Evolutionary conservation across 2,888 invertebrate genomes (phyloP).

Genomic region (Cryptocephalus moraei): DNA sequence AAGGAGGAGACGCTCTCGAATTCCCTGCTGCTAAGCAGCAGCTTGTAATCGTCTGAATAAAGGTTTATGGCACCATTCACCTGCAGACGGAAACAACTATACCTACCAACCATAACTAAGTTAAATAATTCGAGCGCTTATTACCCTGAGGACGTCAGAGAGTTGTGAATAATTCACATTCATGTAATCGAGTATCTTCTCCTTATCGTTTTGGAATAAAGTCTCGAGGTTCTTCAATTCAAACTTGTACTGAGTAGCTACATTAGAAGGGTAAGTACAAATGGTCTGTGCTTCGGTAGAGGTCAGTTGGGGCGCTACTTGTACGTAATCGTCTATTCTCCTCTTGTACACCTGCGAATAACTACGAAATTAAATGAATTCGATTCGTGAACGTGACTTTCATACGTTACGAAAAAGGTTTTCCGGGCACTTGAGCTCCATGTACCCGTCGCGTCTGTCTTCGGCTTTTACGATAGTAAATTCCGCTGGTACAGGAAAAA

Average conservation of each 20-base stretch:
- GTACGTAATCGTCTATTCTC: conserved; percentile 47
- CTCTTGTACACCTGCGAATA: conserved; percentile 31
- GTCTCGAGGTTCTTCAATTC: conserved; percentile 21
- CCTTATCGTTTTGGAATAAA: conserved; percentile 8
- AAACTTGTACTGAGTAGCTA: conserved; percentile 57
- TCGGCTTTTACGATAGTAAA: conserved; percentile 46
- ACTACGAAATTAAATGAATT: too few species aligned
- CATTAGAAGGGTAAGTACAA: conserved; percentile 56
- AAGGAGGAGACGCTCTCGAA: conserved; percentile 36
- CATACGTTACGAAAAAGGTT: conserved; percentile 35
- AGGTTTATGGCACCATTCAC: conserved; percentile 43
- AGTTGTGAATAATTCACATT: conserved; percentile 18
- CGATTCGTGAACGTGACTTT: too few species aligned
- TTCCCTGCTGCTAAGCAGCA: conserved; percentile 7
- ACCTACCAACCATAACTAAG: too few species aligned
- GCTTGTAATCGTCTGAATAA: conserved; percentile 50
- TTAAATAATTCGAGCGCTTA: too few species aligned
- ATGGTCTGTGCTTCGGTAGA: conserved; percentile 53
- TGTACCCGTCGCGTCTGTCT: conserved; percentile 56
- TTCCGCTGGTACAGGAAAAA: conserved; percentile 31
- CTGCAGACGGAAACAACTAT: background rate
- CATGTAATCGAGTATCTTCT: conserved; percentile 12
- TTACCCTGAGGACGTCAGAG: conserved; percentile 21
- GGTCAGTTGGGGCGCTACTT: conserved; percentile 43
- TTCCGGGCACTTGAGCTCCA: conserved; percentile 50